phyloP scores from a whole-genome alignment of 2,113 vertebrate genomes.

The Pluvialis apricaria region DNA sequence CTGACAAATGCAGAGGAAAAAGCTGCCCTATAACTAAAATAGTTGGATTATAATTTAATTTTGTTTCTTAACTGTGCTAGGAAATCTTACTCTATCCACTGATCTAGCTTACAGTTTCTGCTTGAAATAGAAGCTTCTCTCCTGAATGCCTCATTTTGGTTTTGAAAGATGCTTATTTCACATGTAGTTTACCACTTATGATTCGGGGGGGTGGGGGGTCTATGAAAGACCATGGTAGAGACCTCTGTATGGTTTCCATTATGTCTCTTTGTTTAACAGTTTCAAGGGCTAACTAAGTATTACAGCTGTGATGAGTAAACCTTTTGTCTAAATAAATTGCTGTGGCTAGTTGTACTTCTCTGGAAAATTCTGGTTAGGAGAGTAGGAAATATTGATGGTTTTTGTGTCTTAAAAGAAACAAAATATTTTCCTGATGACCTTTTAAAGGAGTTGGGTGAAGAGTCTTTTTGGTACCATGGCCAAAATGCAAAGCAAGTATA shows the following conservation, averaged over 20 bases:
- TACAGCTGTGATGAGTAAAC: neutral
- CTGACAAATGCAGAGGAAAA: neutral
- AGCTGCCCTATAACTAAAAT: neutral
- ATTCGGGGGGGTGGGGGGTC: neutral
- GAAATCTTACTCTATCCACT: neutral
- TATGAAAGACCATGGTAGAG: neutral
- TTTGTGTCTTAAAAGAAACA: neutral
- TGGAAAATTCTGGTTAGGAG: neutral
- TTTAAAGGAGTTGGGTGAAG: neutral
- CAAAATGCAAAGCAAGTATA: neutral
- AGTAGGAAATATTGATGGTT: neutral
- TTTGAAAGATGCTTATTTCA: neutral
- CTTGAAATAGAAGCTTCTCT: neutral
- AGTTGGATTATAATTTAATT: neutral
- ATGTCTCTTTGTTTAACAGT: neutral
- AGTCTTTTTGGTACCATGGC: neutral
- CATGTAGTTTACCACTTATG: neutral
- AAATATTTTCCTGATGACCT: neutral
- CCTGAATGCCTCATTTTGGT: neutral
- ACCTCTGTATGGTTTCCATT: neutral
- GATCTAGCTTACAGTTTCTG: neutral
- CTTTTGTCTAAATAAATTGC: neutral
- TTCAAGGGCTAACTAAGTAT: neutral
- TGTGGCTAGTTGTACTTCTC: neutral
- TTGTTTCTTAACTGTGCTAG: neutral